Base-by-base conservation (phyloP, 2,888 invertebrate genomes). In the Antheraea assamensis region DNA sequence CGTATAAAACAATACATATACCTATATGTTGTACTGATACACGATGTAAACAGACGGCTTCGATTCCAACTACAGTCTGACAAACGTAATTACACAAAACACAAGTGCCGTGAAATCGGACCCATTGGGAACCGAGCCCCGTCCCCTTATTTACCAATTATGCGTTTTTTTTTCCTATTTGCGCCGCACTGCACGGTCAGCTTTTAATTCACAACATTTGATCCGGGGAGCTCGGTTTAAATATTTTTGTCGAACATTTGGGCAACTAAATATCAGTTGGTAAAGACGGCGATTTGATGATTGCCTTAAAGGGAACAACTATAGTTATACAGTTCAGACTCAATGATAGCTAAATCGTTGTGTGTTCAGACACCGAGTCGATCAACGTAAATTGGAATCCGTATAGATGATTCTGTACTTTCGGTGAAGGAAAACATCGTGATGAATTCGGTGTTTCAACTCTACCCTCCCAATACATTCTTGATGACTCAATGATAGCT, bases 111-210 rank as follows among this genome's bases (percentile, higher is more conserved):
- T 81, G 81, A 83, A 86, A 84, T 81, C 80, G 81, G 79, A 79
- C 74, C 83, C 81, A 75, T 73, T 72, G 77, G 77, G 68, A 35
- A 30, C n/a, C 35, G 35, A 68, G 35, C 74, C 72, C 70, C 74
- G 78, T 79, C 85, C 88, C 88, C 89, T 85, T 89, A 84, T 89
- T 90, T 90, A 87, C 88, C 89, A 90, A 90, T 90, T 90, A 90
- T 75, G 83, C 78, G 75, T 82, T 82, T 82, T 82, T 88, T 49
- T 71, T 17, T 27, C 30, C 15, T 64, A 30, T 86, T 87, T 88
- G 82, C 80, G 74, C 78, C 82, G 76, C 76, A 76, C 79, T 76
- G 78, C 74, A 76, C 81, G 81, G 13, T 80, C 77, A 81, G 82
- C 84, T 78, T 85, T 83, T 81, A 82, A 82, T 86, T 83, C 82